Evolutionary conservation across 1,140 invertebrate species (phyloP), one percentile per base, ranked within the genome.

Genomic region (Hyposmocoma kahamanoa): DNA sequence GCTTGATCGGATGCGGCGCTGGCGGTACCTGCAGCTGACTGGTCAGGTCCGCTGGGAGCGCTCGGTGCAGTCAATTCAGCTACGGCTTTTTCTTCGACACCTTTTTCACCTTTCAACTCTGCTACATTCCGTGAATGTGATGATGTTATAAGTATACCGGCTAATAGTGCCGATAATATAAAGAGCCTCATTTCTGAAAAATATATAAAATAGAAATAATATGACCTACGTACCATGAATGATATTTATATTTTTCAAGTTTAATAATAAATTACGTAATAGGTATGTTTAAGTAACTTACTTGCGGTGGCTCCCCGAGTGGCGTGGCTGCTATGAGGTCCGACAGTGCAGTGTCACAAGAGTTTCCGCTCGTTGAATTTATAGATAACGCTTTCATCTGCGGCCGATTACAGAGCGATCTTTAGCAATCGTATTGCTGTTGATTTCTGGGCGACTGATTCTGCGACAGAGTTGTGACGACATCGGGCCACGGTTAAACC

Each of bases 331-430:
- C 50, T 44, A 46, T 44, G 46, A 62, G 50, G 59, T 60, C 60
- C 58, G 53, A 47, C 53, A 47, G 51, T 47, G 68, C 47, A 74
- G 67, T 84, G 81, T 62, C 67, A 66, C 68, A 72, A 74, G 47
- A 52, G 55, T 67, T 70, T 65, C 62, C 59, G 72, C 57, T 53
- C 56, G 62, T 67, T 63, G 70, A 72, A 78, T 84, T 84, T 84
- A 84, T 84, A 84, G 74, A 84, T 52, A 62, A 50, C 62, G 64
- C 74, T 84, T 82, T 84, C 73, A 74, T 77, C 74, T 68, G 59
- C 56, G 47, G 59, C 53, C 67, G 69, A 69, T 84, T 84, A 72
- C 78, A 72, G 62, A 59, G 50, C 49, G 70, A 67, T 79, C 68
- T 84, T 75, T 79, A 53, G 78, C 74, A 84, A 84, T 79, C 62